Base-by-base conservation (phyloP, 2,113 vertebrate genomes). In the Plectropomus leopardus region DNA sequence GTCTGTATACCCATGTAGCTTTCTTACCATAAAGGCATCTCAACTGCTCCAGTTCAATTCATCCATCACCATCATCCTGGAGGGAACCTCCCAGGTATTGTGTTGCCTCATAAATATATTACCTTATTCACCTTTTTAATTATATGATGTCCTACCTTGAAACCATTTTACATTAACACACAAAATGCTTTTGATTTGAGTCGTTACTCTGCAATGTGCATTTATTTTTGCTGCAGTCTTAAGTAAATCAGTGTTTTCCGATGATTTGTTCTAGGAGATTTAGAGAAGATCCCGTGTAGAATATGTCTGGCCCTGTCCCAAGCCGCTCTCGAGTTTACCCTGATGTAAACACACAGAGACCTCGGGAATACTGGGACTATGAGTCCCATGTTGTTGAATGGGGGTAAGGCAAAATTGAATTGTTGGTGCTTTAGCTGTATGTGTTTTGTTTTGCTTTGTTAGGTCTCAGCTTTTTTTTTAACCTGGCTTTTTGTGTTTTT, bases 281-380 rank as follows among this genome's bases (percentile, higher is more conserved):
- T 89, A 91, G 87, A 91, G 87, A 93, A 85, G 80, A 90, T 85
- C 89, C 69, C 74, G 85, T 92, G 78, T 92, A 93, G 91, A 95
- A 92, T 94, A 97, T 97, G 96, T 95, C 96, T 78, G 95, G 96
- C 90, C 96, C 96, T 26, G 95, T 96, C 87, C 95, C 96, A 86
- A 97, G 96, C 86, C 95, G 96, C 83, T 96, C 96, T 78, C 93
- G 96, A 93, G 95, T 96, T 93, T 96, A 97, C 92, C 95, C 96
- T 11, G 96, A 96, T 79, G 96, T 96, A 88, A 97, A 97, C 94
- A 97, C 96, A 82, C 96, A 97, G 89, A 94, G 96, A 77, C 95
- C 96, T 73, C 94, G 96, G 84, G 96, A 97, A 87, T 97, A 97
- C 86, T 96, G 95, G 95, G 95, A 96, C 84, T 96, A 96, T 47